Percentiles rank a stretch among this genome's conserved stretches.
Evolutionary conservation across 2,113 vertebrate species (phyloP).

Genomic region (Pelvicachromis taeniatus): DNA sequence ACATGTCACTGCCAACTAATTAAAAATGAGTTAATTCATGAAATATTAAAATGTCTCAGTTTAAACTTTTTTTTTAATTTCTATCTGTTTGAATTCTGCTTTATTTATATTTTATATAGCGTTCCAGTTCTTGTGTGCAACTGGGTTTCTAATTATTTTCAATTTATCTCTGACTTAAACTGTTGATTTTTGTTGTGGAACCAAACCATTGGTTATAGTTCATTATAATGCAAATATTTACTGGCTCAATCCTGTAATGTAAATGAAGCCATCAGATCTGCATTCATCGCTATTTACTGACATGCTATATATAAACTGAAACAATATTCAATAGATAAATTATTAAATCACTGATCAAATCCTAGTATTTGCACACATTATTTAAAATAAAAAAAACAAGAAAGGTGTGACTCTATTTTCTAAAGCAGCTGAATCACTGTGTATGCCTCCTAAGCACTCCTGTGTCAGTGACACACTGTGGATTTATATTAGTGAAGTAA

Average conservation of each 20-base stretch:
- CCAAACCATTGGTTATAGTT: not conserved
- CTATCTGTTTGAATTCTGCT: not conserved
- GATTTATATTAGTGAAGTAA: constrained; percentile 46
- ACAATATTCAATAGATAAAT: not conserved
- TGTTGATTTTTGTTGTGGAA: not conserved
- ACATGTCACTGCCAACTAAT: not conserved
- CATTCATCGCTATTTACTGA: not conserved
- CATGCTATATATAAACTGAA: not conserved
- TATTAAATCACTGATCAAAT: not conserved
- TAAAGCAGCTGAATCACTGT: not conserved
- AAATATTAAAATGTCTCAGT: not conserved
- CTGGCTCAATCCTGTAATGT: not conserved
- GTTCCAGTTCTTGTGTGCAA: not conserved
- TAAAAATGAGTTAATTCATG: not conserved
- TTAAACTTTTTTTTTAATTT: not conserved
- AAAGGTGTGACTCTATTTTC: not conserved
- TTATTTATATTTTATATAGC: not conserved
- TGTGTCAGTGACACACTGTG: constrained; percentile 8
- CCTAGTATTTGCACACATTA: not conserved
- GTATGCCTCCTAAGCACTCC: not conserved
- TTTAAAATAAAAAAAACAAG: constrained; percentile 19
- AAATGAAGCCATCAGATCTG: not conserved
- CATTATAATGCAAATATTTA: not conserved
- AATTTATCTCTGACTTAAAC: not conserved
- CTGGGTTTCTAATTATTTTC: not conserved